phyloP scores from a whole-genome alignment of 2,113 vertebrate genomes.

The Lepisosteus osseus region DNA sequence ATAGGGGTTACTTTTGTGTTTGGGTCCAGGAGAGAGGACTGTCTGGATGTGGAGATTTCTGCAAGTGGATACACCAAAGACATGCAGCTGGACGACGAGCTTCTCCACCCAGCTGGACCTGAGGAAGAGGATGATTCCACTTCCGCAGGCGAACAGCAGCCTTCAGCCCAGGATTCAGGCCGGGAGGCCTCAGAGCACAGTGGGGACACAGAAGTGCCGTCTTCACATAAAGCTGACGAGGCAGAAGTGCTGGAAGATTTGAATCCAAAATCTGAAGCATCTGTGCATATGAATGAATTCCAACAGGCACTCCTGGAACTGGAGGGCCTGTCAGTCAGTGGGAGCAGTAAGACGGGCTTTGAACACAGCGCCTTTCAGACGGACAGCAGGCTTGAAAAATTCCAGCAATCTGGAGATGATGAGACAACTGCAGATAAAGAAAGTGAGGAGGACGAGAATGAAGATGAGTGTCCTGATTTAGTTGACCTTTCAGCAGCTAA shows the following conservation, averaged over 20 bases:
- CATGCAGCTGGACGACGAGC: slow-evolving; percentile 71
- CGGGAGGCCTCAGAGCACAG: slow-evolving; percentile 38
- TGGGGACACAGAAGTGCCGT: slow-evolving; percentile 22
- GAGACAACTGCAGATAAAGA: neutral
- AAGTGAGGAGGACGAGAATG: slow-evolving; percentile 36
- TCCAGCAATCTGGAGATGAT: neutral
- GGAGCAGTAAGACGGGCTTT: slow-evolving; percentile 25
- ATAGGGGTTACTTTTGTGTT: neutral
- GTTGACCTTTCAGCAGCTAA: slow-evolving; percentile 61
- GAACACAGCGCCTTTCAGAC: slow-evolving; percentile 18
- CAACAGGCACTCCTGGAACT: slow-evolving; percentile 65
- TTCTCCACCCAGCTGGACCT: slow-evolving; percentile 71
- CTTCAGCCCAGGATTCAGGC: slow-evolving; percentile 28
- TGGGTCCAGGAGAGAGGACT: slow-evolving; percentile 68
- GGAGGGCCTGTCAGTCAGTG: slow-evolving; percentile 51
- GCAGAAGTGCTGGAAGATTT: neutral
- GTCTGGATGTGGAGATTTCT: slow-evolving; percentile 83
- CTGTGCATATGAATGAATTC: slow-evolving; percentile 62
- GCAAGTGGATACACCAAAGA: slow-evolving; percentile 89
- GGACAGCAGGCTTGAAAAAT: neutral
- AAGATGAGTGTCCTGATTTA: slow-evolving; percentile 70
- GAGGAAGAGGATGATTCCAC: slow-evolving; percentile 42
- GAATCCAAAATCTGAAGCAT: neutral
- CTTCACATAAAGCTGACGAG: slow-evolving; percentile 21
- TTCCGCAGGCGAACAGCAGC: too few species aligned